Evolutionary conservation across 2,797 vertebrate genomes (phyloP), one percentile per base, ranked within the genome.

Genomic region (Cossypha polioptera): DNA sequence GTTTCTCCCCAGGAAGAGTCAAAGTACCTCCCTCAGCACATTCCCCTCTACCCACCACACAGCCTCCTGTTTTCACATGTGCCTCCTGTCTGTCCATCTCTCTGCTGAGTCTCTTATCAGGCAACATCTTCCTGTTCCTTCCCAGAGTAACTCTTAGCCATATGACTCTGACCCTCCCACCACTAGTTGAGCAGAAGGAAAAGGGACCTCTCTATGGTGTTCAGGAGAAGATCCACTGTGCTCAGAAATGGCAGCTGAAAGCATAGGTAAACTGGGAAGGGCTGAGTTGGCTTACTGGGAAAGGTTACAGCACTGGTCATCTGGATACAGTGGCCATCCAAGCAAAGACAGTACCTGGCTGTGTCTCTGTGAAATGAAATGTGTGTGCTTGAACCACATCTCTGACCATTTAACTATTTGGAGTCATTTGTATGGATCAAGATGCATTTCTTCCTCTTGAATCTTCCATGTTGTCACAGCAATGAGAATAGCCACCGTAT

Each of bases 241-340:
- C 36, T 68, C n/a, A 81, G 68, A 91, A 83, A 45, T 15, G 33
- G 33, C 38, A 69, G 26, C 40, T 71, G 36, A 78, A 92, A 73
- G 24, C 31, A 10, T 8, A 51, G 29, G 18, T 31, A 57, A 73
- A 40, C 15, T 42, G 40, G 25, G 47, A 69, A 72, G 43, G 20
- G 51, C 20, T 58, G 50, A 35, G n/a, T 13, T 79, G 33, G 4
- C 21, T 77, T 54, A 11, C 19, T 80, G 42, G 42, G 42, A 45
- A 68, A 48, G 9, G 31, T 58, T 61, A n/a, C 57, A 74, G 21
- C 6, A 14, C 6, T 1, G 0, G 2, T 42, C 57, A 68, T 10
- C 29, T 47, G 50, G n/a, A 43, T 74, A 35, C 57, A 38, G 63
- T 0, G 0, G 28, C 55, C 0, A 0, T 48, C 28, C 1, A 1